A percentile compares a stretch with the other conserved stretches of the same genome.
Evolutionary conservation across 1,140 invertebrate genomes (phyloP).

Genomic region (Ceratina japonica): DNA sequence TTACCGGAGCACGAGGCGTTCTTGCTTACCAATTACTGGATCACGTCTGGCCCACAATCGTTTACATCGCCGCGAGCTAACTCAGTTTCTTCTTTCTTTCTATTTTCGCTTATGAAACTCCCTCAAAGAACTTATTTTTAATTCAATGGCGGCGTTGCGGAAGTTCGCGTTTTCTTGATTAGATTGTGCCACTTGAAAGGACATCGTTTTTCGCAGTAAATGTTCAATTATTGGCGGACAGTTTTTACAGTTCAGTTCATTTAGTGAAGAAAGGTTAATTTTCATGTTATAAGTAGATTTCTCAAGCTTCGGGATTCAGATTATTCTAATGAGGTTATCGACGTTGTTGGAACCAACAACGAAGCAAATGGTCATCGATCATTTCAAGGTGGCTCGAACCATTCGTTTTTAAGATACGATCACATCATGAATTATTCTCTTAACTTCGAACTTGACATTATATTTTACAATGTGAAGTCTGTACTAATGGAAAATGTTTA

Average conservation of each 20-base stretch:
- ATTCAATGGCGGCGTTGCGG: neutral
- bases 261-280: no score
- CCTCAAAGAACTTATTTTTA: constrained; percentile 21
- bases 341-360: no score
- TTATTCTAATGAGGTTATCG: no score
- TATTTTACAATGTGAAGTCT: neutral
- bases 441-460: neutral
- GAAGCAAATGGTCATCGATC: no score
- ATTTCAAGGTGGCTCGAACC: neutral
- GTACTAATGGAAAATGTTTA: neutral
- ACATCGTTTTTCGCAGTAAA: neutral
- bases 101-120: constrained; percentile 45
- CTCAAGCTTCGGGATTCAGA: no score
- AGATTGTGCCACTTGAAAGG: neutral
- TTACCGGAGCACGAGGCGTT: constrained; percentile 55
- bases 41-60: constrained; percentile 28
- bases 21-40: constrained; percentile 68
- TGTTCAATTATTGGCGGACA: no score
- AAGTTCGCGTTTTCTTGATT: neutral
- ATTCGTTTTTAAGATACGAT: neutral
- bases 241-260: no score
- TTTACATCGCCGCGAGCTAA: constrained; percentile 33
- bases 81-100: constrained; percentile 60
- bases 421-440: neutral
- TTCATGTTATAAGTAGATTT: no score